These are phyloP conservation scores for Pantala flavescens DNA, from an alignment of 1,140 invertebrate species.

Conservation along the genomic window DNA sequence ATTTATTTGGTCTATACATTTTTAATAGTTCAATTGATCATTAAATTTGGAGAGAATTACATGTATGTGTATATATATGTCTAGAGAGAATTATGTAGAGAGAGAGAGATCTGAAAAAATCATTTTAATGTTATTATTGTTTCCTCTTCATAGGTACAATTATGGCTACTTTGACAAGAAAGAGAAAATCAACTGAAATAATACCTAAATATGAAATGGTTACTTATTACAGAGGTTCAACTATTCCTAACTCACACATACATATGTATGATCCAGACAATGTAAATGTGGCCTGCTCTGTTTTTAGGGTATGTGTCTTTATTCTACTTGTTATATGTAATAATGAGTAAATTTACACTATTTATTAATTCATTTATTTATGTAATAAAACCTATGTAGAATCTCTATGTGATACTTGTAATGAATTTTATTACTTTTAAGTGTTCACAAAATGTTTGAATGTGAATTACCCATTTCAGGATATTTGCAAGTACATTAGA, in stretches of 20 bases:
- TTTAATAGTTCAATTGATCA: no score
- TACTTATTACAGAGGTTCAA: slow-evolving; percentile 72
- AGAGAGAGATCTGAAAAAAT: no score
- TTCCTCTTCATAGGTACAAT: slow-evolving; percentile 51
- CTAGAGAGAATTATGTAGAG: no score
- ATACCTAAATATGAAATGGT: slow-evolving; percentile 89
- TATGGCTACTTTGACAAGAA: slow-evolving; percentile 79
- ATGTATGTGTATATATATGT: no score
- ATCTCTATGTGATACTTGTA: no score
- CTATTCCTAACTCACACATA: slow-evolving; percentile 87
- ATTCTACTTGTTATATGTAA: slow-evolving; percentile 11
- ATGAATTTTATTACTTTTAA: no score
- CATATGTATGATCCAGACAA: slow-evolving; percentile 94
- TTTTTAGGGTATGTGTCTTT: slow-evolving; percentile 65
- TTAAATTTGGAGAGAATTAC: no score
- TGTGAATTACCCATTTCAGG: slow-evolving; percentile 38
- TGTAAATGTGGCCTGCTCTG: slow-evolving; percentile 74
- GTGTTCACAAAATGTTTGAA: neutral
- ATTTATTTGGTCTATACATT: no score
- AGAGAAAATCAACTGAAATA: slow-evolving; percentile 63
- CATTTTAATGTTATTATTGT: no score
- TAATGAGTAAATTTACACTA: neutral
- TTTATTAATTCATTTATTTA: neutral
- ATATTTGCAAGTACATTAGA: slow-evolving; percentile 74
- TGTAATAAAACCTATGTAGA: neutral